phyloP scores from a whole-genome alignment of 2,797 vertebrate species.

The Pogonophryne albipinna region DNA sequence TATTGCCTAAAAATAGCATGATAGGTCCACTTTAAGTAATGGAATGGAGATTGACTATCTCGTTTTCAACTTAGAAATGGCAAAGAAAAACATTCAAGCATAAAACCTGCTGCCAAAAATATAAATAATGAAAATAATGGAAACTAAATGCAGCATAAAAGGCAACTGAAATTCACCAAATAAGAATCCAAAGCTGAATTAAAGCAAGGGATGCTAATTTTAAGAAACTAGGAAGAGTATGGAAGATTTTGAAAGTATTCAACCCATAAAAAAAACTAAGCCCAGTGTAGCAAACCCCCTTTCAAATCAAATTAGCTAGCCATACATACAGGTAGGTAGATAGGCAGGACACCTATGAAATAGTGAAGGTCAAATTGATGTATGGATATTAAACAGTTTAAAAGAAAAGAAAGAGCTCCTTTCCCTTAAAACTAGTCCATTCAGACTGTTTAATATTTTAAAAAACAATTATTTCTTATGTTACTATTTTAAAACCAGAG shows the following conservation, averaged over 20 bases:
- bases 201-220: no score
- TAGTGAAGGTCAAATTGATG: neutral
- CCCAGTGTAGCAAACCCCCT: no score
- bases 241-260: no score
- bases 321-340: no score
- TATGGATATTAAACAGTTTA: neutral
- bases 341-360: neutral
- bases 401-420: neutral
- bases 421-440: neutral
- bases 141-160: slow-evolving; percentile 2
- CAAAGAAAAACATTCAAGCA: slow-evolving; percentile 7
- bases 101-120: slow-evolving; percentile 26
- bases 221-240: no score
- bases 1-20: no score
- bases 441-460: slow-evolving; percentile 26
- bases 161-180: neutral
- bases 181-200: neutral
- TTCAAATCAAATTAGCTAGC: no score
- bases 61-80: slow-evolving; percentile 4
- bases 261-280: no score
- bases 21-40: no score
- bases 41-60: slow-evolving; percentile 10
- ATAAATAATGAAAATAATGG: slow-evolving; percentile 2
- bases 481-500: slow-evolving; percentile 43
- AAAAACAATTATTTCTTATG: slow-evolving; percentile 23